These are phyloP conservation scores for Caenorhabditis briggsae DNA, from an alignment of 1,140 invertebrate genomes.

Conservation along the genomic window DNA sequence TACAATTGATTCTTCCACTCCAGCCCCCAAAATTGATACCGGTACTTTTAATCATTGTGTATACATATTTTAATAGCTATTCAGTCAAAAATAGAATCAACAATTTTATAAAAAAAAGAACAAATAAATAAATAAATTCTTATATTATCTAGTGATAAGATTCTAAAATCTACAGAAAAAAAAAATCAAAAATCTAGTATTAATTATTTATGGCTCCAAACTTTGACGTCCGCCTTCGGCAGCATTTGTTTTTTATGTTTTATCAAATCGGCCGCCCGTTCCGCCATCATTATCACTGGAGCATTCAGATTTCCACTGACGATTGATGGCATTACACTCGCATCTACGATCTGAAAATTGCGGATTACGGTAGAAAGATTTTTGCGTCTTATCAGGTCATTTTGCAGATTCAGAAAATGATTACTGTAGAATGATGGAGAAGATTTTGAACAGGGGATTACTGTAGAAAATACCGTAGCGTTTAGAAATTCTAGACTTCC, in stretches of 20 bases:
- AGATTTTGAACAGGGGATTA: no score
- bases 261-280: slow-evolving; percentile 81
- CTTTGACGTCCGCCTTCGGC: background rate
- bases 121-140: no score
- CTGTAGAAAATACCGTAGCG: no score
- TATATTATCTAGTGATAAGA: background rate
- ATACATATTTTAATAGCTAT: background rate
- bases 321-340: slow-evolving; percentile 81
- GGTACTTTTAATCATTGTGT: slow-evolving; percentile 80
- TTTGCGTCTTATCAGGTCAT: no score
- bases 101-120: no score
- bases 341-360: slow-evolving; percentile 80
- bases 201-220: slow-evolving; percentile 43
- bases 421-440: no score
- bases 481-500: no score
- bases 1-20: slow-evolving; percentile 81
- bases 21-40: slow-evolving; percentile 81
- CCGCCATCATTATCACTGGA: slow-evolving; percentile 81
- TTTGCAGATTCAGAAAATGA: background rate
- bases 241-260: slow-evolving; percentile 59
- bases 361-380: background rate
- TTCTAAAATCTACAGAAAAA: background rate
- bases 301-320: slow-evolving; percentile 81
- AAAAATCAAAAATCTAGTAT: background rate
- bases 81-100: no score